Evolutionary conservation across 1,140 invertebrate genomes (phyloP).

Genomic region (Piezodorus guildinii): DNA sequence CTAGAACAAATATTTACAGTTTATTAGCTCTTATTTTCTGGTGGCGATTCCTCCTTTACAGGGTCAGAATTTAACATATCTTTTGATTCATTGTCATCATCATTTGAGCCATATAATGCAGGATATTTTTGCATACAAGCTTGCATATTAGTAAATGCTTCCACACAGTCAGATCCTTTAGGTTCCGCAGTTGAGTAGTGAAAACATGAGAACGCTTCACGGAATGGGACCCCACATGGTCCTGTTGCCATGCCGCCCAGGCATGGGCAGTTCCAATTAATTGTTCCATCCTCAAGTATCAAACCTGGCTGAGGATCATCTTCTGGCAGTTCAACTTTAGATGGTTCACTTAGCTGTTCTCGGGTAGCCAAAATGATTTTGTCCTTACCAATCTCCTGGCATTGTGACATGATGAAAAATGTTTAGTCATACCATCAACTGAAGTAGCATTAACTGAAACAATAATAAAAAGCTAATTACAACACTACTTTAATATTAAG

Average conservation of each 20-base stretch:
- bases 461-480: too few relatives aligned
- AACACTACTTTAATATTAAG: too few relatives aligned
- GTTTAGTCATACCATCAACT: too few relatives aligned
- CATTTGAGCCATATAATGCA: conserved; percentile 61
- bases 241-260: conserved; percentile 90
- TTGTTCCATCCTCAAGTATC: conserved; percentile 74
- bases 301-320: conserved; percentile 64
- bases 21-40: not conserved
- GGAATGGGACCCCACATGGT: conserved; percentile 83
- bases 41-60: not conserved
- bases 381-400: conserved; percentile 56
- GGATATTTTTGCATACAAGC: conserved; percentile 86
- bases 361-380: conserved; percentile 70
- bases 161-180: conserved; percentile 67
- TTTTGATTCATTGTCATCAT: conserved; percentile 36
- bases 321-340: conserved; percentile 56
- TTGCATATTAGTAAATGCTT: conserved; percentile 83
- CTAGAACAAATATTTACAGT: too few relatives aligned
- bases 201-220: conserved; percentile 90
- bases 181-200: conserved; percentile 60
- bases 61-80: conserved; percentile 19
- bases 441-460: too few relatives aligned
- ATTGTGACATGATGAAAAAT: conserved; percentile 34
- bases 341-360: conserved; percentile 63
- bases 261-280: conserved; percentile 96